A percentile compares a stretch with the other conserved stretches of the same genome.
Evolutionary conservation across 2,113 vertebrate species (phyloP).

Genomic region (Macquaria australasica): DNA sequence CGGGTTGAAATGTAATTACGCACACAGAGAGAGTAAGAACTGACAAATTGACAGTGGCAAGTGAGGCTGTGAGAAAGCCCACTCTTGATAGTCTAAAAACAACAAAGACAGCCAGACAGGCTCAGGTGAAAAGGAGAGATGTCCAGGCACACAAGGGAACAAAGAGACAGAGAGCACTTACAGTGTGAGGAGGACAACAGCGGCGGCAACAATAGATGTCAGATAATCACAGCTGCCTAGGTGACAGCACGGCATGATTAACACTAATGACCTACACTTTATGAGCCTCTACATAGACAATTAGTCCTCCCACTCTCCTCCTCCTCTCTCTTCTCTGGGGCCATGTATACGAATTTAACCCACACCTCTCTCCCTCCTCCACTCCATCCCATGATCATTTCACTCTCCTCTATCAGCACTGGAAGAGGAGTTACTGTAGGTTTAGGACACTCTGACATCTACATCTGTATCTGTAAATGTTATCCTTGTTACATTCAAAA

Average conservation of each 20-base stretch:
- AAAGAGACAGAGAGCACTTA: constrained; percentile 53
- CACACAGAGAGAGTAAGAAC: not conserved
- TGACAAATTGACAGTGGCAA: constrained; percentile 30
- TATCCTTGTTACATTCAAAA: not conserved
- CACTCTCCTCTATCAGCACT: not conserved
- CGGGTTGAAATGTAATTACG: constrained; percentile 27
- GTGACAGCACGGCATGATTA: constrained; percentile 82
- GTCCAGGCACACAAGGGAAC: constrained; percentile 36
- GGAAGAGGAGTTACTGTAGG: not conserved
- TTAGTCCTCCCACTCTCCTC: constrained; percentile 70
- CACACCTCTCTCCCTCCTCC: constrained; percentile 13
- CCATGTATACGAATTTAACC: constrained; percentile 55
- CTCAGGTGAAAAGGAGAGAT: constrained; percentile 50
- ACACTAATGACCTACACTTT: constrained; percentile 81
- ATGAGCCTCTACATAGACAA: constrained; percentile 79
- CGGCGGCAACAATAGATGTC: constrained; percentile 66
- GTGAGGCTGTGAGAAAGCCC: constrained; percentile 16
- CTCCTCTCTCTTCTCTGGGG: constrained; percentile 53
- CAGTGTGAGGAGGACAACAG: constrained; percentile 47
- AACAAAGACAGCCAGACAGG: constrained; percentile 45
- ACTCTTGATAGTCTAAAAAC: constrained; percentile 21
- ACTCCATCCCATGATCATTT: constrained; percentile 30
- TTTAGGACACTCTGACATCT: not conserved
- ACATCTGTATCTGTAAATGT: not conserved
- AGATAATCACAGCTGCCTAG: constrained; percentile 75